Evolutionary conservation across 2,797 vertebrate species (phyloP).

Genomic region (Neoniphon sammara): DNA sequence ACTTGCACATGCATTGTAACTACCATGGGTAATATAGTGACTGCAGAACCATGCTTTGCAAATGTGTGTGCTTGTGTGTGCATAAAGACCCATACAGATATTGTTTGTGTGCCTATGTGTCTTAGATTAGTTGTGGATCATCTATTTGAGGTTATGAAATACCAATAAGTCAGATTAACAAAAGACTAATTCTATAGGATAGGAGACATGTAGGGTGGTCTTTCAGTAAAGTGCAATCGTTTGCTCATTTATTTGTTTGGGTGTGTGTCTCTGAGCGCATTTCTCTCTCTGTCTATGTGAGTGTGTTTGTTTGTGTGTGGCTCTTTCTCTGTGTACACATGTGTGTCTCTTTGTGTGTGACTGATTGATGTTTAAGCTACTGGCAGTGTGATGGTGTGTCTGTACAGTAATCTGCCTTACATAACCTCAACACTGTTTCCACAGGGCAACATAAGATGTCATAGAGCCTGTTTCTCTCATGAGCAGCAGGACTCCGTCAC

Average conservation of each 20-base stretch:
- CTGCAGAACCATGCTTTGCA: too few species aligned
- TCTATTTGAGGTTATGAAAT: conserved; percentile 5
- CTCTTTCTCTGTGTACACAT: neutral
- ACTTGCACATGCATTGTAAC: too few species aligned
- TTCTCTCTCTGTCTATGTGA: neutral
- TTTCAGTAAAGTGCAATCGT: neutral
- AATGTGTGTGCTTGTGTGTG: neutral
- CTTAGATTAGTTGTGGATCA: conserved; percentile 4
- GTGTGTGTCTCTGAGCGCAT: neutral
- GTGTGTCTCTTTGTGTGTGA: conserved; percentile 22
- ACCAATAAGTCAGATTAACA: neutral
- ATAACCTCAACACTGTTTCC: conserved; percentile 62
- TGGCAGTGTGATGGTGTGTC: conserved; percentile 41
- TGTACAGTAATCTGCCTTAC: conserved; percentile 69
- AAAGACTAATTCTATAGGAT: neutral
- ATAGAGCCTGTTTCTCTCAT: conserved; percentile 37
- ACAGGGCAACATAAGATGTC: conserved; percentile 59
- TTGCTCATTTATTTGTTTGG: neutral
- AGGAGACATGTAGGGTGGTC: neutral
- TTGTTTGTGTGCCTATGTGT: conserved; percentile 6
- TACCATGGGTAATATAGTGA: too few species aligned
- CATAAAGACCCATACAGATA: neutral
- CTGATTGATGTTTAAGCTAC: conserved; percentile 43
- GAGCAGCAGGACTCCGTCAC: conserved; percentile 38
- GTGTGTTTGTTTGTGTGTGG: conserved; percentile 9